Base-by-base conservation (phyloP, 2,888 invertebrate genomes). In the Macaria liturata region DNA sequence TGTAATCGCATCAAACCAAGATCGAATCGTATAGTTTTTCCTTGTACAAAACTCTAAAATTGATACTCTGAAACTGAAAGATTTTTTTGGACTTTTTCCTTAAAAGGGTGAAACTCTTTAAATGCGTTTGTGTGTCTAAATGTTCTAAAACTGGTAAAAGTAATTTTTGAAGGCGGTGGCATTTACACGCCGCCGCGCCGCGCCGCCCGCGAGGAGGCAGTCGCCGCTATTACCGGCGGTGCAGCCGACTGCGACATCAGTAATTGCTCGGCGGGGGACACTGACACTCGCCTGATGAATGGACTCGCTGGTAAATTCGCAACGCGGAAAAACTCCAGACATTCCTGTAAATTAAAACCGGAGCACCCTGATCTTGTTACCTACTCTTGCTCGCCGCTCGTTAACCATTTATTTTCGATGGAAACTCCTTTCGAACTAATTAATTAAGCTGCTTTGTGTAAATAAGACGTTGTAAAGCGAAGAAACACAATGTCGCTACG, bases 261-360 rank as follows among this genome's bases (percentile, higher is more conserved):
- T 88, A 88, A 89, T 89, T 89, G 87, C 84, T 83, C 78, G 78
- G 76, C 78, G 76, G 76, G 78, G 80, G 79, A 80, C 83, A 83
- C 77, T 80, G 86, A 82, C 86, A 83, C 78, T 77, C 74, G 80
- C 77, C 84, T 88, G 88, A 88, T 88, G 86, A 87, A 88, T 88
- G 84, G 86, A 81, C 68, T 79, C 74, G 71, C 76, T 71, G 74
- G 81, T 81, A 82, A 83, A 83, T 81, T 74, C 74, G 71, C 78
- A 74, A 75, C 78, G 71, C 73, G 78, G 76, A 83, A 86, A 85
- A 83, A 80, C 76, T 72, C 76, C 64, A 81, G 83, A 84, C 82
- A 79, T 79, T 78, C 78, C 81, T 70, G 78, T 79, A 83, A 86
- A 88, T 88, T 86, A 86, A 84, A 86, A 81, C 79, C 80, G 79